Conservation (phyloP, 2,113 vertebrate species). For the Gobiocypris rarus region DNA sequence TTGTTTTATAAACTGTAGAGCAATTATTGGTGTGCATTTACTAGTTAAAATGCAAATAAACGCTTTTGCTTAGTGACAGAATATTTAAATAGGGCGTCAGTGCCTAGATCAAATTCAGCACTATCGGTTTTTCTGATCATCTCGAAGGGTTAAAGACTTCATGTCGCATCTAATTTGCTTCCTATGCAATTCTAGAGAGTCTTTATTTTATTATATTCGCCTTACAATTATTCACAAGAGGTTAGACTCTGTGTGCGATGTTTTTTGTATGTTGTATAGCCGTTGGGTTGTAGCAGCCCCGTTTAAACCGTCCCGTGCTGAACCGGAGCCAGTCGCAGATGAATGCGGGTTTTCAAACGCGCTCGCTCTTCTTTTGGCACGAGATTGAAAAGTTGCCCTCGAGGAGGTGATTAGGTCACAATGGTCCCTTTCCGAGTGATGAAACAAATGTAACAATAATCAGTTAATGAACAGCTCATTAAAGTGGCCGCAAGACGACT, state of each 20-base stretch:
- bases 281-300: background rate
- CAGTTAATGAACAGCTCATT: conserved; percentile 51
- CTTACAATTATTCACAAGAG: background rate
- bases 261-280: background rate
- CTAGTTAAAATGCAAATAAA: background rate
- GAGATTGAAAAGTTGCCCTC: conserved; percentile 45
- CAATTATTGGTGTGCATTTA: background rate
- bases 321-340: conserved; percentile 26
- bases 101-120: background rate
- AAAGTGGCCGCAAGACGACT: conserved; percentile 45
- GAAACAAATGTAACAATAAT: conserved; percentile 41
- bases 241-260: background rate
- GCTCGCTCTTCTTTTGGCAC: background rate
- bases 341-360: conserved; percentile 46
- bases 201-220: background rate
- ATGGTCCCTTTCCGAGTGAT: background rate
- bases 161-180: conserved; percentile 1
- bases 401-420: conserved; percentile 38
- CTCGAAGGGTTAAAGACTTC: background rate
- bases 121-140: background rate
- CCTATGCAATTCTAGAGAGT: background rate
- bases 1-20: background rate
- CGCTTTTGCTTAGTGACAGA: background rate
- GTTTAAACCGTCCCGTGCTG: conserved; percentile 37
- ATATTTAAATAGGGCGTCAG: conserved; percentile 32